Evolutionary conservation across 2,113 vertebrate genomes (phyloP).

Genomic region (Nestor notabilis): DNA sequence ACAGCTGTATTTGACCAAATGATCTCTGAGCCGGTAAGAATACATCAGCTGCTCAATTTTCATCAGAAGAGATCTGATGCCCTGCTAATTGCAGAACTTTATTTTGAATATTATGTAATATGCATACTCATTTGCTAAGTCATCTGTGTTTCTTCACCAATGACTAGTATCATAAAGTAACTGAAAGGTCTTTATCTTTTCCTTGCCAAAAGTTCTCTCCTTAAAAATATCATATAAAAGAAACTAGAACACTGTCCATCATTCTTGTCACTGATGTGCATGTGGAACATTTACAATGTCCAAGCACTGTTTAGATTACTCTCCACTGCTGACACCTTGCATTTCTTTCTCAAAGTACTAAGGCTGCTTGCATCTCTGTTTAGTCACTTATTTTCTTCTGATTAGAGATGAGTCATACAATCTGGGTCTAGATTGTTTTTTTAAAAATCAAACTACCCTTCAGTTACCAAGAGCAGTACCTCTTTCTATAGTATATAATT

Average conservation of each 20-base stretch:
- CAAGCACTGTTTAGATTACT: background rate
- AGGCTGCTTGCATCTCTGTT: background rate
- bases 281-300: background rate
- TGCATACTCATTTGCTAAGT: background rate
- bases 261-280: background rate
- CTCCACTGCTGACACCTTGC: background rate
- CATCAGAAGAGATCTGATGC: background rate
- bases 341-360: background rate
- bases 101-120: background rate
- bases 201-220: background rate
- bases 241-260: background rate
- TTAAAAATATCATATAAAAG: background rate
- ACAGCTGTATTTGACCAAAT: background rate
- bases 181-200: background rate
- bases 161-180: background rate
- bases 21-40: background rate
- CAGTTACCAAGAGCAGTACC: background rate
- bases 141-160: background rate
- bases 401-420: constrained; percentile 9
- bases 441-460: background rate
- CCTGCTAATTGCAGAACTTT: background rate
- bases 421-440: background rate
- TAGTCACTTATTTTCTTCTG: constrained; percentile 16
- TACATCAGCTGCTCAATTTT: background rate
- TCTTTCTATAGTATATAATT: background rate